Evolutionary conservation across 2,113 vertebrate species (phyloP).

Genomic region (Toxotes jaculatrix): DNA sequence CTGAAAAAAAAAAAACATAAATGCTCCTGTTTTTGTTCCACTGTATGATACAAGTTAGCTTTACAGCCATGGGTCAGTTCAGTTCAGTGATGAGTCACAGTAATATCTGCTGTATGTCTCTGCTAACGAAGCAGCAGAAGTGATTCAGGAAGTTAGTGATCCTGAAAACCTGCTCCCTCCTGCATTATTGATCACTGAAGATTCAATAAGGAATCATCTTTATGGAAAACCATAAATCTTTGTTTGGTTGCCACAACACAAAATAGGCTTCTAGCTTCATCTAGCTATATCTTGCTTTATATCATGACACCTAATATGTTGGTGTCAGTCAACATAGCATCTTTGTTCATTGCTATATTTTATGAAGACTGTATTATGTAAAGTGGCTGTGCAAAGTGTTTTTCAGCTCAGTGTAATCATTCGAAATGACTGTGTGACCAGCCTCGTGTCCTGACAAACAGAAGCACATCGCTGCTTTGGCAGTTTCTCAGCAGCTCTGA

Average conservation of each 20-base stretch:
- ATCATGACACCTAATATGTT: neutral
- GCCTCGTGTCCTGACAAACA: neutral
- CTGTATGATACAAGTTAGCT: constrained; percentile 9
- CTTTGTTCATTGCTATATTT: neutral
- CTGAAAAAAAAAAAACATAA: too few species aligned
- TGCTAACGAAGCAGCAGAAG: constrained; percentile 61
- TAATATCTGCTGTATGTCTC: constrained; percentile 34
- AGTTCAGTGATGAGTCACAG: constrained; percentile 50
- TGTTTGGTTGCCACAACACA: too few species aligned
- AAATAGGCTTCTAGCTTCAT: too few species aligned
- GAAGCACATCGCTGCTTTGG: neutral
- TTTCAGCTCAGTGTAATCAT: neutral
- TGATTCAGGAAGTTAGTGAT: constrained; percentile 57
- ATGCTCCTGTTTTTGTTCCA: constrained; percentile 22
- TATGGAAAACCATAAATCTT: neutral
- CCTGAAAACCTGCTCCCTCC: constrained; percentile 21
- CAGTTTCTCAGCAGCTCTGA: neutral
- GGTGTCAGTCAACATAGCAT: neutral
- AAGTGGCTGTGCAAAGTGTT: neutral
- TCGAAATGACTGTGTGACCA: neutral
- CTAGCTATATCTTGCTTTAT: neutral
- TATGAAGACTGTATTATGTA: neutral
- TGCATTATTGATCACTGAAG: too few species aligned
- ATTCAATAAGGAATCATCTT: constrained; percentile 5
- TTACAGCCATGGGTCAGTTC: constrained; percentile 36